Evolutionary conservation across 2,113 vertebrate genomes (phyloP).

Genomic region (Dromaius novaehollandiae): DNA sequence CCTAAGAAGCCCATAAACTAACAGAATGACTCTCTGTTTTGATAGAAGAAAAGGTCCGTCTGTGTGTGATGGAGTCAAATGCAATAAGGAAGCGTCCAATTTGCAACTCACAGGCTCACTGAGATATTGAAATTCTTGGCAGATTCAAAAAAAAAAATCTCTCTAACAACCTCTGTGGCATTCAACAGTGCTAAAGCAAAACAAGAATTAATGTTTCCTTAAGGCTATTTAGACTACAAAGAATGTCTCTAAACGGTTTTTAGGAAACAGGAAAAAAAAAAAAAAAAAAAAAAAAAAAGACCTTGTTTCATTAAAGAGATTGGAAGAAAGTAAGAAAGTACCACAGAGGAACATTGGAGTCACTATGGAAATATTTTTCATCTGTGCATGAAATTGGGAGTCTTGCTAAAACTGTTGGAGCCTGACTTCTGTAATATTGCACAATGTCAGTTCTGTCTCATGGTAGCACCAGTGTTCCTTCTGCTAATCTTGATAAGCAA

Average conservation of each 20-base stretch:
- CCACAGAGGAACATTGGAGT: background rate
- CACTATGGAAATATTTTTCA: background rate
- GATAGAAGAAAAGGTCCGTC: background rate
- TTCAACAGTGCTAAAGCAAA: background rate
- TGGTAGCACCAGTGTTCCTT: background rate
- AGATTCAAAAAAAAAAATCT: background rate
- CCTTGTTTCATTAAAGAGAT: background rate
- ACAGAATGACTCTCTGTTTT: background rate
- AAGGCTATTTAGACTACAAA: fast-evolving
- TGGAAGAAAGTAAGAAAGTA: background rate
- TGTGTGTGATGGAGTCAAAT: background rate
- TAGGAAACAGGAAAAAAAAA: background rate
- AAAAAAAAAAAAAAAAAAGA: background rate
- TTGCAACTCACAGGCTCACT: background rate
- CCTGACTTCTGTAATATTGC: background rate
- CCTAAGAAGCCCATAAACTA: background rate
- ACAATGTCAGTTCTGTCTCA: background rate
- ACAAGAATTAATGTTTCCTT: background rate
- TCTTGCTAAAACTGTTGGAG: background rate
- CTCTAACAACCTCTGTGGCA: background rate
- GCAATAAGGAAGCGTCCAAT: background rate
- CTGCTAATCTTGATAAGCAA: background rate
- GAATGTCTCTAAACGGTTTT: background rate
- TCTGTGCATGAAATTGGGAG: background rate
- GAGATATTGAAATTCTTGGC: background rate